phyloP scores from a whole-genome alignment of 2,113 vertebrate species.

The Melanostigma gelatinosum region DNA sequence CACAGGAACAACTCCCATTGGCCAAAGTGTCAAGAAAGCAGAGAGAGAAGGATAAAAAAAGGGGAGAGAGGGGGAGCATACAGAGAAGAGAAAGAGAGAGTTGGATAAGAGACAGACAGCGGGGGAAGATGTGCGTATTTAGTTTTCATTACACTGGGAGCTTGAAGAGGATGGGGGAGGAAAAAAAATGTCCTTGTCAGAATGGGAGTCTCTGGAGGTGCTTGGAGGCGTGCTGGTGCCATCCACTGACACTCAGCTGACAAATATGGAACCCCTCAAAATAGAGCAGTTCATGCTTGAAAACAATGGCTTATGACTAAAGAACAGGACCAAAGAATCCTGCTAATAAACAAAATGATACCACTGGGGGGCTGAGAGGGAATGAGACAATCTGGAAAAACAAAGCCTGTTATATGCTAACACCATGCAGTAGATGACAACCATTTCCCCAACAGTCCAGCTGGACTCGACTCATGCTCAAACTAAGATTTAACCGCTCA shows the following conservation, averaged over 20 bases:
- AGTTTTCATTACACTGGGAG: slow-evolving; percentile 93
- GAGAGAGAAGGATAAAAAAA: slow-evolving; percentile 60
- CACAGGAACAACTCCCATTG: slow-evolving; percentile 93
- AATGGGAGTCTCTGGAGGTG: slow-evolving; percentile 90
- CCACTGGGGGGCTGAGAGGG: slow-evolving; percentile 60
- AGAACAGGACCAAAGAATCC: slow-evolving; percentile 67
- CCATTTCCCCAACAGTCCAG: neutral
- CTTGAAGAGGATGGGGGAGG: slow-evolving; percentile 86
- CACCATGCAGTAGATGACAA: slow-evolving; percentile 36
- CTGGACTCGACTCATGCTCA: slow-evolving; percentile 25
- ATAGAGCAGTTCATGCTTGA: slow-evolving; percentile 75
- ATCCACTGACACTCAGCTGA: slow-evolving; percentile 92
- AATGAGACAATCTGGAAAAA: slow-evolving; percentile 16
- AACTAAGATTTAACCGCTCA: neutral
- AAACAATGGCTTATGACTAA: slow-evolving; percentile 84
- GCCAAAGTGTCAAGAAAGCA: slow-evolving; percentile 85
- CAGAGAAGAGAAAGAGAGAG: slow-evolving; percentile 57
- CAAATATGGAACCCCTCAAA: slow-evolving; percentile 86
- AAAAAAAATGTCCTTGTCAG: slow-evolving; percentile 96
- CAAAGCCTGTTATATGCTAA: slow-evolving; percentile 50
- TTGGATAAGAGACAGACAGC: slow-evolving; percentile 74
- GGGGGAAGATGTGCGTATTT: slow-evolving; percentile 90
- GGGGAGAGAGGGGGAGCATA: slow-evolving; percentile 36
- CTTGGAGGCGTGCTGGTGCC: slow-evolving; percentile 87
- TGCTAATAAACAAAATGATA: slow-evolving; percentile 78